A percentile compares a stretch with the other conserved stretches of the same genome.
These are phyloP conservation scores for Rissa tridactyla DNA, from an alignment of 2,113 vertebrate genomes.

Conservation along the genomic window DNA sequence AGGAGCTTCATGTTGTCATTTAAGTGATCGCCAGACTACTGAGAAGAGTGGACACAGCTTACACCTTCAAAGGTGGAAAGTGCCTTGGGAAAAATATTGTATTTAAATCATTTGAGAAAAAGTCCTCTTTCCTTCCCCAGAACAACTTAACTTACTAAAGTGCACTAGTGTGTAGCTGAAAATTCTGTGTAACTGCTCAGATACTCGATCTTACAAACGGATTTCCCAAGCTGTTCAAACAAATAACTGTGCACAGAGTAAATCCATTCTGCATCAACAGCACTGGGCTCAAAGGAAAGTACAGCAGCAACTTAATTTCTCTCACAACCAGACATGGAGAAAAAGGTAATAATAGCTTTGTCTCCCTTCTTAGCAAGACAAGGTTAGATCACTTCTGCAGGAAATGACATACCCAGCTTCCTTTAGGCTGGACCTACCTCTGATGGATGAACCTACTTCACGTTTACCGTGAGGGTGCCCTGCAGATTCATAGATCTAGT, in stretches of 20 bases:
- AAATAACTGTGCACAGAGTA: not conserved
- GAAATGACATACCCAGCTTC: not conserved
- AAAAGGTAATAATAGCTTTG: not conserved
- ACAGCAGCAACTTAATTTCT: not conserved
- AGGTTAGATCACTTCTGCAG: not conserved
- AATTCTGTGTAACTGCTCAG: not conserved
- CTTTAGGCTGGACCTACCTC: not conserved
- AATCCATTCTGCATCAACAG: not conserved
- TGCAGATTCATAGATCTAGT: not conserved
- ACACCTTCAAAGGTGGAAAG: not conserved
- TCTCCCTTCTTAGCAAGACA: not conserved
- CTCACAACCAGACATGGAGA: not conserved
- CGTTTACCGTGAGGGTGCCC: not conserved
- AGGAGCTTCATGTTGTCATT: not conserved
- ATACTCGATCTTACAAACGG: fast-evolving
- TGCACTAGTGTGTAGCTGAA: not conserved
- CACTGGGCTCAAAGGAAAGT: not conserved
- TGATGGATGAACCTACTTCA: not conserved
- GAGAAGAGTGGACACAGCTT: not conserved
- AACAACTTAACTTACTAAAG: not conserved
- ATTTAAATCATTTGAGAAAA: not conserved
- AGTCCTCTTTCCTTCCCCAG: not conserved
- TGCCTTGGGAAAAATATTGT: not conserved
- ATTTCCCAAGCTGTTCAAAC: not conserved
- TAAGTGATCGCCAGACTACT: not conserved